A percentile compares a stretch with the other conserved stretches of the same genome.
Conservation (phyloP, 2,888 invertebrate genomes). For the Napeogenes sylphis region DNA sequence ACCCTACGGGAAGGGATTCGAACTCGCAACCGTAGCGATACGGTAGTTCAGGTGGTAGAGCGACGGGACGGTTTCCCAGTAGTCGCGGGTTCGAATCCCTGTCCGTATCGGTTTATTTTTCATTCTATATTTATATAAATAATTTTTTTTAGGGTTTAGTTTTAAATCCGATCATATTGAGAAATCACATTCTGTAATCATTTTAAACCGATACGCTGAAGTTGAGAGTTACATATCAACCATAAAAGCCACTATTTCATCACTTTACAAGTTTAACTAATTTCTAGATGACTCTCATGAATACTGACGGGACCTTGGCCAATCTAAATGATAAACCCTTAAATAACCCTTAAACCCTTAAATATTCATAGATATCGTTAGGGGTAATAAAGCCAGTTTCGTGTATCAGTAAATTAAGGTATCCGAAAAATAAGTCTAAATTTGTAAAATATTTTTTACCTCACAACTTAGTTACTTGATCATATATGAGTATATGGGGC, state of each 20-base stretch:
- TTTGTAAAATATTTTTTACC: constrained; percentile 33
- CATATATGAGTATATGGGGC: constrained; percentile 29
- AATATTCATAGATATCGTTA: constrained; percentile 33
- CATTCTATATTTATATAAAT: too few species aligned
- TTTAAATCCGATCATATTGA: constrained; percentile 28
- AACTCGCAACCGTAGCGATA: too few species aligned
- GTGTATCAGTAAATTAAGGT: constrained; percentile 29
- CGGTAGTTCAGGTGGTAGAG: too few species aligned
- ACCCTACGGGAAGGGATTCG: too few species aligned
- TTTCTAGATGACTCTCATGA: too few species aligned
- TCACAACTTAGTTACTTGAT: constrained; percentile 31
- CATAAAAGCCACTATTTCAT: constrained; percentile 16
- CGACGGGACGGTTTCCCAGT: too few species aligned
- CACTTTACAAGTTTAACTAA: too few species aligned
- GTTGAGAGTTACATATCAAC: constrained; percentile 26
- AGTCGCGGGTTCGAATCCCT: too few species aligned
- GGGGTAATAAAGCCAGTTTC: constrained; percentile 34
- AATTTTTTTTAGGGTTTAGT: constrained; percentile 34
- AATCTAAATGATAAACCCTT: background rate
- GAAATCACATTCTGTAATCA: constrained; percentile 22
- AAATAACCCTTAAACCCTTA: constrained; percentile 26
- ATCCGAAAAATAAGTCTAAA: constrained; percentile 32
- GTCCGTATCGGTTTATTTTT: too few species aligned
- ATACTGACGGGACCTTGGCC: too few species aligned
- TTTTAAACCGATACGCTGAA: constrained; percentile 15